phyloP scores from a whole-genome alignment of 2,888 invertebrate species.

The Amitus sp. region DNA sequence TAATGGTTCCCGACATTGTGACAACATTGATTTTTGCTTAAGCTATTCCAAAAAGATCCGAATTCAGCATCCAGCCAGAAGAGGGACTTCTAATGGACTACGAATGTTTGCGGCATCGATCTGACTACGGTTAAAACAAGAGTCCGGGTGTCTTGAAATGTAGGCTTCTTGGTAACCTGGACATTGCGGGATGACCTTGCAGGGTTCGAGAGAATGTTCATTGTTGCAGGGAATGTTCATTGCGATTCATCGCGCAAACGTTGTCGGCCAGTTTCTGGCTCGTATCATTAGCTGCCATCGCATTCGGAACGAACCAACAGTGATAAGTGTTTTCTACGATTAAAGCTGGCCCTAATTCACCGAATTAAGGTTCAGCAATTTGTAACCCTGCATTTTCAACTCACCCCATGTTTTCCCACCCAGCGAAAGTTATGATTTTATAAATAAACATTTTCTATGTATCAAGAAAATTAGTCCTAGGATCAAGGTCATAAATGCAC shows the following conservation, averaged over 20 bases:
- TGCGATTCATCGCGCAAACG: constrained; percentile 9
- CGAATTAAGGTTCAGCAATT: constrained; percentile 8
- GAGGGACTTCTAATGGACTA: background rate
- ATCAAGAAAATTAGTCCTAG: background rate
- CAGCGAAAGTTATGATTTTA: constrained; percentile 1
- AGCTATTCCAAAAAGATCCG: no score
- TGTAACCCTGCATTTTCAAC: background rate
- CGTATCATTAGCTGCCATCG: constrained; percentile 14
- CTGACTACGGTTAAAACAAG: background rate
- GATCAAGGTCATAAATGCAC: background rate
- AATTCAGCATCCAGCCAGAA: no score
- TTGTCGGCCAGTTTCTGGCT: constrained; percentile 14
- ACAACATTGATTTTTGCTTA: no score
- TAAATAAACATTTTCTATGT: constrained; percentile 1
- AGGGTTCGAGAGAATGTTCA: constrained; percentile 5
- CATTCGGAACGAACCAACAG: constrained; percentile 12
- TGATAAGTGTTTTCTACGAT: constrained; percentile 16
- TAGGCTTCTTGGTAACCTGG: background rate
- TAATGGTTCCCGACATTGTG: no score
- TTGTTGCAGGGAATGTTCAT: constrained; percentile 6
- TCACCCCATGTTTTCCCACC: background rate
- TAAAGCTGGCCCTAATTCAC: constrained; percentile 8
- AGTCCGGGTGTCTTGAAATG: constrained; percentile 1
- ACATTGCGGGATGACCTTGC: constrained; percentile 5
- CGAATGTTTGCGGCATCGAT: background rate